These are phyloP conservation scores for Nothoprocta pentlandii DNA, from an alignment of 2,113 vertebrate species.

Conservation along the genomic window DNA sequence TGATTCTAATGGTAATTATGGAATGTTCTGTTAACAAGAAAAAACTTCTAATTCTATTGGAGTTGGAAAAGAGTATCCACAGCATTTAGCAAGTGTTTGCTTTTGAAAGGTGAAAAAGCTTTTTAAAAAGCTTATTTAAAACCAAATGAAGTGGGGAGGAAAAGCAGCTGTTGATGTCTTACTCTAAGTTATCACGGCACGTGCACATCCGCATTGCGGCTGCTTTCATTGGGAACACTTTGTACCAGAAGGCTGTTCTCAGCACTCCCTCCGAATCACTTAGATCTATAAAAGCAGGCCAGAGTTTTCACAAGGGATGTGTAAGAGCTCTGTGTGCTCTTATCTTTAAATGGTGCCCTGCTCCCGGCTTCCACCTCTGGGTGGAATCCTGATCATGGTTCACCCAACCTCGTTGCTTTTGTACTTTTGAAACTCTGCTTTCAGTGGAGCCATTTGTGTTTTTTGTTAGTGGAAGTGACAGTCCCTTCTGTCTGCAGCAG, in stretches of 20 bases:
- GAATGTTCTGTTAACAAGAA: neutral
- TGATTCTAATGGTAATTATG: neutral
- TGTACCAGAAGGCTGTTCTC: neutral
- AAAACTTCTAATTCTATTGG: neutral
- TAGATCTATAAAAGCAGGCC: neutral
- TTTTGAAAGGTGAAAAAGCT: neutral
- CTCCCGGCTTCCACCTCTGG: neutral
- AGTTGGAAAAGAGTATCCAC: neutral
- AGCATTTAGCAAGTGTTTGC: neutral
- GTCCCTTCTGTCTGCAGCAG: neutral
- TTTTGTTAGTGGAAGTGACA: neutral
- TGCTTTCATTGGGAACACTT: neutral
- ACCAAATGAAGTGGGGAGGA: neutral
- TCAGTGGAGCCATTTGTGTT: neutral
- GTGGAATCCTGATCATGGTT: neutral
- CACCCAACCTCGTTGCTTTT: neutral
- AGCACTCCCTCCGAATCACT: neutral
- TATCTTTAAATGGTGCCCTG: neutral
- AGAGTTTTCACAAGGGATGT: neutral
- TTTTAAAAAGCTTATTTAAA: neutral
- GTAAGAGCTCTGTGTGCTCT: neutral
- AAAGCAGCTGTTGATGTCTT: neutral
- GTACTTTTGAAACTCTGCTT: neutral
- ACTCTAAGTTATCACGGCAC: neutral
- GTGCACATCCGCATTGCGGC: neutral